Evolutionary conservation across 2,888 invertebrate species (phyloP).

Genomic region (Anthophora plumipes): DNA sequence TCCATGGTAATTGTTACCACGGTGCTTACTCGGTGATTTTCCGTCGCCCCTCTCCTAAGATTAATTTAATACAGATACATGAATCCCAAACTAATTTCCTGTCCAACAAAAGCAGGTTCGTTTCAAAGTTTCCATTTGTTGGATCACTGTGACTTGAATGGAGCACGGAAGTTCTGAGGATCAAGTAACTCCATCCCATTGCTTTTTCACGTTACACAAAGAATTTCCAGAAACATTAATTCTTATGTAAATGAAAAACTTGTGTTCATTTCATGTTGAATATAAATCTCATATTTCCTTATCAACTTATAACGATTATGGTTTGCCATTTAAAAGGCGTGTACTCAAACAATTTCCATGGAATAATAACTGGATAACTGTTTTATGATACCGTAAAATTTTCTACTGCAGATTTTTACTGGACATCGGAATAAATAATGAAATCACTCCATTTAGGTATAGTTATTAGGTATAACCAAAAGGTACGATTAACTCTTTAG

Average conservation of each 20-base stretch:
- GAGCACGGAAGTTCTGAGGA: neutral
- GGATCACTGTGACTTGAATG: slow-evolving; percentile 35
- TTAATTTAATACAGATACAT: slow-evolving; percentile 50
- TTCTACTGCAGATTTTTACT: neutral
- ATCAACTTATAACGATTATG: neutral
- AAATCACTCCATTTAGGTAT: neutral
- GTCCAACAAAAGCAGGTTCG: slow-evolving; percentile 2
- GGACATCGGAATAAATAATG: neutral
- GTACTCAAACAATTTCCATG: neutral
- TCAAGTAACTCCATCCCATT: slow-evolving; percentile 12
- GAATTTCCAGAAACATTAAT: neutral
- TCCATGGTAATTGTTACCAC: slow-evolving; percentile 68
- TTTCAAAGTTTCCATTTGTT: slow-evolving; percentile 33
- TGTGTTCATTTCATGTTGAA: neutral
- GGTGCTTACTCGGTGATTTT: slow-evolving; percentile 47
- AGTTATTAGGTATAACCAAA: neutral
- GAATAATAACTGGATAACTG: neutral
- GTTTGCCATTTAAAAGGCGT: neutral
- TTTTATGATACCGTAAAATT: neutral
- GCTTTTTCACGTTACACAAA: neutral
- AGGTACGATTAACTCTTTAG: too few species aligned
- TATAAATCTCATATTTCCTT: neutral
- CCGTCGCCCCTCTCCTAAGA: slow-evolving; percentile 28
- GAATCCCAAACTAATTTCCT: slow-evolving; percentile 49
- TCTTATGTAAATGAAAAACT: slow-evolving; percentile 1